Conservation (phyloP, 2,113 vertebrate species). For the Tenebrosternarchus preto region DNA sequence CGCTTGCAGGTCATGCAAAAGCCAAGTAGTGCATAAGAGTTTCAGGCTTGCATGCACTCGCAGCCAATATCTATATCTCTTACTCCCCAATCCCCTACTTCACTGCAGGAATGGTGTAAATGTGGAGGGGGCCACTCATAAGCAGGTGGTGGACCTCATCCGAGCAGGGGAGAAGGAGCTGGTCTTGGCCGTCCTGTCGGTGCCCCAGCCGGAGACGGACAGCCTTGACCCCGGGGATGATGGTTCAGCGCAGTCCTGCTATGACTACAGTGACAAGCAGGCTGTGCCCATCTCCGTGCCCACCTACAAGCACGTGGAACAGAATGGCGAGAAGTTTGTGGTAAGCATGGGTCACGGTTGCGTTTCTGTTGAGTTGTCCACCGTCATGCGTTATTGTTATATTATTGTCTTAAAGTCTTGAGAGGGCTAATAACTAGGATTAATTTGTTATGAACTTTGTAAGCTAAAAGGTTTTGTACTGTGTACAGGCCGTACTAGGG, state of each 20-base stretch:
- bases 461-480: no score
- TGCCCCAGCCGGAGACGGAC: slow-evolving; percentile 92
- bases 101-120: slow-evolving; percentile 82
- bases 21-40: no score
- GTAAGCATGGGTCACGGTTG: slow-evolving; percentile 70
- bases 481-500: neutral
- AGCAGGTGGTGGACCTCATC: slow-evolving; percentile 98
- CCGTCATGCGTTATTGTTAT: neutral
- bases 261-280: slow-evolving; percentile 97
- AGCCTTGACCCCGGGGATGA: slow-evolving; percentile 91
- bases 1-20: no score
- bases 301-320: slow-evolving; percentile 96
- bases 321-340: slow-evolving; percentile 96
- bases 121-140: slow-evolving; percentile 95
- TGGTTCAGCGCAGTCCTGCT: slow-evolving; percentile 86
- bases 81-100: neutral
- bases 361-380: neutral
- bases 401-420: neutral
- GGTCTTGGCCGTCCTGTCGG: slow-evolving; percentile 89
- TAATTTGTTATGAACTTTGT: no score
- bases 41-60: no score
- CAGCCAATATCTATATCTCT: neutral
- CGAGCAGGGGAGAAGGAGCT: slow-evolving; percentile 93
- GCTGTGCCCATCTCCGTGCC: slow-evolving; percentile 97
- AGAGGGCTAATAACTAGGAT: neutral